Evolutionary conservation across 2,888 invertebrate species (phyloP), one percentile per base, ranked within the genome.

Genomic region (Melinaea marsaeus): DNA sequence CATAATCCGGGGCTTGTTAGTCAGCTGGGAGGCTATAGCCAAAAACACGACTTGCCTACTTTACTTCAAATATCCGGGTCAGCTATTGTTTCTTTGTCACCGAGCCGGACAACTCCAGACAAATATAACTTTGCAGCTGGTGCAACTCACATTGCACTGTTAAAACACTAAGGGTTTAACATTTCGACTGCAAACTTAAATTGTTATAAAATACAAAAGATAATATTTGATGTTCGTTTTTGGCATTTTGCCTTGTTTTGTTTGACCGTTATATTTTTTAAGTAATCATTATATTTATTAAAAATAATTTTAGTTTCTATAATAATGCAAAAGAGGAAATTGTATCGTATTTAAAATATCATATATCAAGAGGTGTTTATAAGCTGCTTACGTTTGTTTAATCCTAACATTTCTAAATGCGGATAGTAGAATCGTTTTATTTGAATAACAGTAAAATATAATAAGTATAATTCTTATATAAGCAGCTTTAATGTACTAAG

Each of bases 81-180:
- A 80, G 72, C 78, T 76, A 84, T 86, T 86, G 85, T 86, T 84
- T 84, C 83, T 85, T 86, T 86, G 85, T 86, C 81, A 79, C 75
- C 70, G 72, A 75, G 72, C 81, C 79, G 84, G 84, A 84, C 84
- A 80, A 78, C 75, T 79, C 71, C 69, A 60, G 72, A 72, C 84
- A 75, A 82, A 81, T 72, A 77, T 81, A 79, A 65, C 69, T 80
- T 77, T 83, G 79, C 83, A 71, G 73, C 71, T 71, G 60, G 35
- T 74, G 68, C 71, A 74, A 65, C 62, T 72, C 68, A 65, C 75
- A 76, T 70, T 74, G 71, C 71, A 71, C 68, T 56, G 65, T 48
- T 65, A 46, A 70, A 66, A 63, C 66, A 72, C 65, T 58, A 59
- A 63, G 64, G 59, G 66, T 68, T 64, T 66, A 64, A 61, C 57